Evolutionary conservation across 2,113 vertebrate species (phyloP).

Genomic region (Jaculus jaculus): DNA sequence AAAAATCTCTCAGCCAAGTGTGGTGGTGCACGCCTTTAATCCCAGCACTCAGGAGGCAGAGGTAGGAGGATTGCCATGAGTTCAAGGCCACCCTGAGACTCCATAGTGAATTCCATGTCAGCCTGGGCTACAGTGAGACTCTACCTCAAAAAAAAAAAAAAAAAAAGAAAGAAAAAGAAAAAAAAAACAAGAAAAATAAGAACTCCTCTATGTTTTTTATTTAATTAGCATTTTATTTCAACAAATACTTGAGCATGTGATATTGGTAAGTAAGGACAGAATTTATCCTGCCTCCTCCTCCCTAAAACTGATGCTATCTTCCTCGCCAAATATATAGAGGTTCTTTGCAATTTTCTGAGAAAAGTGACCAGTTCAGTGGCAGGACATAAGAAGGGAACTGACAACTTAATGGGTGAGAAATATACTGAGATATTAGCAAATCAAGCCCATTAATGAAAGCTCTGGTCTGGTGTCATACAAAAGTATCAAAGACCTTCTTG

Average conservation of each 20-base stretch:
- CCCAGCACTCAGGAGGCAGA: no score
- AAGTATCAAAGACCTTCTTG: neutral
- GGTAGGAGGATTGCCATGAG: no score
- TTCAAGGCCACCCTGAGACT: no score
- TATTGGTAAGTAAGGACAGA: neutral
- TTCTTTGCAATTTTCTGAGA: neutral
- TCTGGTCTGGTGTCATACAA: neutral
- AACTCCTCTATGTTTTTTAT: neutral
- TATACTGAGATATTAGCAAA: neutral
- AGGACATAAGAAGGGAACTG: neutral
- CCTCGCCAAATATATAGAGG: neutral
- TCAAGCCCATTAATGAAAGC: neutral
- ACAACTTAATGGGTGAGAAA: neutral
- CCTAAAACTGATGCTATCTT: neutral
- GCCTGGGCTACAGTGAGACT: no score
- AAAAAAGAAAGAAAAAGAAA: no score
- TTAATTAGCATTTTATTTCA: neutral
- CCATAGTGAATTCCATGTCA: no score
- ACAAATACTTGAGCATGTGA: neutral
- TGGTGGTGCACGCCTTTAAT: no score
- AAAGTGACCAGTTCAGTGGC: neutral
- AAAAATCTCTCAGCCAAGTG: neutral
- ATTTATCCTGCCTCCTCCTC: neutral
- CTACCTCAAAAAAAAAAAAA: no score
- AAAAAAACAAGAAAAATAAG: no score